phyloP scores from a whole-genome alignment of 2,113 vertebrate species.

The Echinops telfairi region DNA sequence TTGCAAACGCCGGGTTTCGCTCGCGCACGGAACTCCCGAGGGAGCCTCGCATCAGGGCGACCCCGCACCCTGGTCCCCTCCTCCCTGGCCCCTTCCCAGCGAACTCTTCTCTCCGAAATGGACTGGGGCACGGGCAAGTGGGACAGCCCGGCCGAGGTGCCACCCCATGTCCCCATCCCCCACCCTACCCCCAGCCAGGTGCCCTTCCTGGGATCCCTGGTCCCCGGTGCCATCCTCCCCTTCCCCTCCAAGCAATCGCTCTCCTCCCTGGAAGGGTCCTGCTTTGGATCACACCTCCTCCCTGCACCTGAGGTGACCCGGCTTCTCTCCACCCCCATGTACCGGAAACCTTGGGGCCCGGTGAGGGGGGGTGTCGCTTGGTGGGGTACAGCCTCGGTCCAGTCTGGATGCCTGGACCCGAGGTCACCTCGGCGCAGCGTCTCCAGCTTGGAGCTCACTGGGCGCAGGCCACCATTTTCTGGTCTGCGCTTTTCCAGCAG shows the following conservation, averaged over 20 bases:
- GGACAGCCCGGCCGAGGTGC: not conserved
- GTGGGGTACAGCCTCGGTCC: not conserved
- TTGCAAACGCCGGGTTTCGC: not conserved
- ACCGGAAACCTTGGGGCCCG: not conserved
- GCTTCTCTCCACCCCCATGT: not conserved
- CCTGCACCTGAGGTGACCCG: not conserved
- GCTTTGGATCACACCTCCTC: not conserved
- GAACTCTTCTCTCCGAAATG: not conserved
- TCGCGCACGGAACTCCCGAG: fast-evolving
- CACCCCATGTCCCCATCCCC: no score
- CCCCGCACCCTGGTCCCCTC: no score
- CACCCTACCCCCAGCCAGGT: no score
- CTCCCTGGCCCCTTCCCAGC: no score
- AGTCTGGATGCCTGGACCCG: not conserved
- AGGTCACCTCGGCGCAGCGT: not conserved
- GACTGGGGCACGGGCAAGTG: conserved; percentile 19
- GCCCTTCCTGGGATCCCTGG: not conserved
- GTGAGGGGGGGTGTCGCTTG: not conserved
- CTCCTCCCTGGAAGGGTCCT: not conserved
- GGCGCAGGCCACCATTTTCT: not conserved
- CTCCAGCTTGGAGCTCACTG: not conserved
- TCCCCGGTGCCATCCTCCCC: not conserved
- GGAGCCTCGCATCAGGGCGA: no score
- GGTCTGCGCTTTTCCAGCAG: no score
- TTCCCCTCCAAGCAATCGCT: not conserved